Evolutionary conservation across 92 coral and sea anemone genomes (phyloP).

Genomic region (Scolanthus callimorphus): DNA sequence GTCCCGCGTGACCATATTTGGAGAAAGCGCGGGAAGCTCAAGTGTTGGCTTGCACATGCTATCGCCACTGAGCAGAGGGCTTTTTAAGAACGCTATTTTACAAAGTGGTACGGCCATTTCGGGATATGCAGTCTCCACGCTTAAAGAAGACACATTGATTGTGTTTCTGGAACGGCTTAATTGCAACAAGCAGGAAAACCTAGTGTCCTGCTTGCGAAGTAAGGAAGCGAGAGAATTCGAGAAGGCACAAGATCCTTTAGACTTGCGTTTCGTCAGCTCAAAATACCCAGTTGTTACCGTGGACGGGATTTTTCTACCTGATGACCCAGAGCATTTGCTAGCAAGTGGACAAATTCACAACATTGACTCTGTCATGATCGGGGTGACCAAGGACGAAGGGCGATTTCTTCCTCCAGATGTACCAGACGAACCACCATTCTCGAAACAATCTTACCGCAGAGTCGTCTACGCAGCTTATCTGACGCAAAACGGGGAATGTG

Average conservation of each 20-base stretch:
- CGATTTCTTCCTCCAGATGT: constrained; percentile 2
- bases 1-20: too few relatives aligned
- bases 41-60: too few relatives aligned
- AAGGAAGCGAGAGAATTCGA: neutral
- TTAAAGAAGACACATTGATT: too few relatives aligned
- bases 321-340: constrained; percentile 17
- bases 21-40: too few relatives aligned
- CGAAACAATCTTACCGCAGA: constrained; percentile 4
- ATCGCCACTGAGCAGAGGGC: too few relatives aligned
- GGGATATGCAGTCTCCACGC: too few relatives aligned
- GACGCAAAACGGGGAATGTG: constrained; percentile 24
- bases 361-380: constrained; percentile 23
- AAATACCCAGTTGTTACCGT: constrained; percentile 7
- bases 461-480: constrained; percentile 1
- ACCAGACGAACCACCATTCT: neutral
- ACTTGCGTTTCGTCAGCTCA: neutral
- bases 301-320: constrained; percentile 26
- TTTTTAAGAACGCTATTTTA: too few relatives aligned
- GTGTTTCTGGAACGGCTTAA: constrained; percentile 1
- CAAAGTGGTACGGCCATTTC: too few relatives aligned
- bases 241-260: neutral
- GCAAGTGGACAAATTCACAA: constrained; percentile 27
- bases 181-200: neutral
- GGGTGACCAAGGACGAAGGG: constrained; percentile 24
- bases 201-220: constrained; percentile 1